phyloP scores from a whole-genome alignment of 92 coral and sea anemone species.

The Phymanthus crucifer region DNA sequence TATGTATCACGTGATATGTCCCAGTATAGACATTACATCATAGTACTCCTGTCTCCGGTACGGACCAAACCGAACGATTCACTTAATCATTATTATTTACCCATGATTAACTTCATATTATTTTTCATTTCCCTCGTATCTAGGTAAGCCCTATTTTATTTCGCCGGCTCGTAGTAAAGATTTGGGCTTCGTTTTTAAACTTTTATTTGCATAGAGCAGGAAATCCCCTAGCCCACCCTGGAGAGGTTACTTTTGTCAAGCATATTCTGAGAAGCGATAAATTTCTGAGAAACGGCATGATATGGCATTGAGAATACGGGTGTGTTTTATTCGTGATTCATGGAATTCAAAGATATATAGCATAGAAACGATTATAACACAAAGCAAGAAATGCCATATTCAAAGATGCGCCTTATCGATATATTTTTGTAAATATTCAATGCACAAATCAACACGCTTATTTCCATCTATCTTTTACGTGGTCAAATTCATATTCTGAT shows the following conservation, averaged over 20 bases:
- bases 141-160: neutral
- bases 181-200: neutral
- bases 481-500: neutral
- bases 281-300: neutral
- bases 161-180: neutral
- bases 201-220: neutral
- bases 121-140: neutral
- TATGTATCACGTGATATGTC: neutral
- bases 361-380: too few species aligned
- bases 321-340: neutral
- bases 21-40: constrained; percentile 9
- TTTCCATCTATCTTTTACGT: neutral
- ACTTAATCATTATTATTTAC: neutral
- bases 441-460: neutral
- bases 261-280: neutral
- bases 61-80: neutral
- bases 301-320: neutral
- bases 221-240: neutral
- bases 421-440: neutral
- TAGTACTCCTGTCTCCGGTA: neutral
- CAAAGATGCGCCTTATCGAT: too few species aligned
- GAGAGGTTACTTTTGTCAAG: neutral
- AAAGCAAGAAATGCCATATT: too few species aligned
- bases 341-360: neutral
- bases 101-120: neutral